Base-by-base conservation (phyloP, 1,140 invertebrate species). In the Pristionchus pacificus region DNA sequence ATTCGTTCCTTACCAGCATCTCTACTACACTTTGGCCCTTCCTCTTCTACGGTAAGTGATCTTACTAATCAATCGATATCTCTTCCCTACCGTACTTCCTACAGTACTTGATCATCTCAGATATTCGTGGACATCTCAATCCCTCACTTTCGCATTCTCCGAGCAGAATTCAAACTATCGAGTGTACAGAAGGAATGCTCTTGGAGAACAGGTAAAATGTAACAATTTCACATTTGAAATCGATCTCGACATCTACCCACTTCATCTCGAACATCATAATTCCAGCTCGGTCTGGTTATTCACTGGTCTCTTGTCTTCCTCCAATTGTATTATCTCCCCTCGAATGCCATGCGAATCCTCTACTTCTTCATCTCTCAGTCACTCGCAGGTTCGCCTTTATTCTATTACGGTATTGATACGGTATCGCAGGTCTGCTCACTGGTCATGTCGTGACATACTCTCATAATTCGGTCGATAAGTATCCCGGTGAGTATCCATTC, bases 401-500 rank as follows among this genome's bases (percentile, higher is more conserved):
- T 19, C 6, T 19, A 49, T 19, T 19, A 49, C 38, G 38, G 19
- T 49, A 10, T 10, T 19, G 38, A 19, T 49, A 49, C 6, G 6
- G 82, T 24, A 59, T 59, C 33, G 76, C 69, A n/a, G 80, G 80
- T 2, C 60, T 81, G 29, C 49, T 84, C 24, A 82, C 84, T 65
- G 80, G 71, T 25, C 57, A 68, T 14, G 80, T 82, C 6, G 80
- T 82, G 33, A 79, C 80, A 28, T 82, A 77, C 79, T 84, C 81
- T 62, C 80, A 82, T 71, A 84, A 82, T 64, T 81, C 78, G 31
- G 82, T 84, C 25, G 77, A 81, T 25, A 82, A 82, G 66, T 82
- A 72, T 68, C 82, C 80, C 57, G 80, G 75, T 79, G 32, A 68
- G 59, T 38, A 14, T 62, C 3, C 25, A 1, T 1, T 2, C 0